A percentile compares a stretch with the other conserved stretches of the same genome.
Conservation (phyloP, 2,888 invertebrate genomes). For the Diaprepes abbreviatus region DNA sequence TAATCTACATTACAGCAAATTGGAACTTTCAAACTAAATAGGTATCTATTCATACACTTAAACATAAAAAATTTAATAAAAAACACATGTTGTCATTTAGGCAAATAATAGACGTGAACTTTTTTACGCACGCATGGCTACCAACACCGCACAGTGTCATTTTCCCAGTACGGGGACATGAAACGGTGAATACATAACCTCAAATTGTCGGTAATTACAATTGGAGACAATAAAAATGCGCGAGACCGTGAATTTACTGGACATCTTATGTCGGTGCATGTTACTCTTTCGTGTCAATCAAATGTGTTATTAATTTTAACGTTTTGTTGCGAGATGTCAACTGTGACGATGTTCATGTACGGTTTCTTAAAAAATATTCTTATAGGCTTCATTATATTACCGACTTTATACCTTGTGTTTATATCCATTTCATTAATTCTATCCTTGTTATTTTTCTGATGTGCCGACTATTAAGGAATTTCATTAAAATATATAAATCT, state of each 20-base stretch:
- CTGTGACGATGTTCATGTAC: conserved; percentile 5
- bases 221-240: conserved; percentile 38
- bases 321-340: conserved; percentile 16
- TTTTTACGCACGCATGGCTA: conserved; percentile 44
- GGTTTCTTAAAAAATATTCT: background rate
- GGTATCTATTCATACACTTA: conserved; percentile 18
- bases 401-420: no score
- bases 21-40: conserved; percentile 12
- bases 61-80: conserved; percentile 38
- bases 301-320: conserved; percentile 25
- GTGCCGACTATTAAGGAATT: no score
- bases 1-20: conserved; percentile 4
- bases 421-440: no score
- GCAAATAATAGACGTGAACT: conserved; percentile 42
- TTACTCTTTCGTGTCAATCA: conserved; percentile 32
- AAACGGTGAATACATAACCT: conserved; percentile 40
- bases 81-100: conserved; percentile 39
- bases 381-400: no score
- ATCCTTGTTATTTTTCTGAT: no score
- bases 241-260: conserved; percentile 36
- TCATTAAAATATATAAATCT: no score
- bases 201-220: conserved; percentile 47
- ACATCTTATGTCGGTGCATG: conserved; percentile 36
- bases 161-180: conserved; percentile 40
- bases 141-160: conserved; percentile 42